Percentiles rank a stretch among this genome's conserved stretches.
Conservation (phyloP, 2,797 vertebrate genomes). For the Poeciliopsis presidionis region DNA sequence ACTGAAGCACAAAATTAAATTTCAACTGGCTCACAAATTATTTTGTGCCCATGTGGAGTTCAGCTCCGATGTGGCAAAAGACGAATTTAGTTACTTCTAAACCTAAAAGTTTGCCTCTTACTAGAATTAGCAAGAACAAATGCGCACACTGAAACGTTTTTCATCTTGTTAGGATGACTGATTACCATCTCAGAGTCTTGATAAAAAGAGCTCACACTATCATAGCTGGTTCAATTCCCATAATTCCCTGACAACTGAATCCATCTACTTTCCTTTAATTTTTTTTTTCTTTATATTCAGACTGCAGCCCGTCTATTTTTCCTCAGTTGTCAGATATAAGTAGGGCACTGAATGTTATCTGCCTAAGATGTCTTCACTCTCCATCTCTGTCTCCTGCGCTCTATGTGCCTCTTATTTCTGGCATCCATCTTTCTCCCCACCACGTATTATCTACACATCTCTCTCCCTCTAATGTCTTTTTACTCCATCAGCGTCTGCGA, state of each 20-base stretch:
- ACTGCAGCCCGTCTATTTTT: slow-evolving; percentile 25
- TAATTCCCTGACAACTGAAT: neutral
- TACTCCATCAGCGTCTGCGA: slow-evolving; percentile 61
- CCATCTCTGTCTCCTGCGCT: slow-evolving; percentile 48
- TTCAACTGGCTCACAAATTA: neutral
- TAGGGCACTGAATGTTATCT: slow-evolving; percentile 51
- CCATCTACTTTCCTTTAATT: neutral
- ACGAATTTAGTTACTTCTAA: neutral
- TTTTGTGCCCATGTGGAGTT: neutral
- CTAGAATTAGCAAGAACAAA: neutral
- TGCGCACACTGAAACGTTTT: neutral
- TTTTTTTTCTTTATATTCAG: slow-evolving; percentile 9
- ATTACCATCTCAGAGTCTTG: slow-evolving; percentile 10
- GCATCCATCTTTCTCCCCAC: slow-evolving; percentile 54
- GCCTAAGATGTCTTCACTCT: slow-evolving; percentile 46
- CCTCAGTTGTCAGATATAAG: slow-evolving; percentile 45
- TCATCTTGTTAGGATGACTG: neutral
- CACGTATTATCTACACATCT: slow-evolving; percentile 56
- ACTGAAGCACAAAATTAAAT: neutral
- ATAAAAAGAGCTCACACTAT: slow-evolving; percentile 3
- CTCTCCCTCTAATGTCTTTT: slow-evolving; percentile 58
- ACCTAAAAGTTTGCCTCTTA: neutral
- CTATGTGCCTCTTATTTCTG: slow-evolving; percentile 48
- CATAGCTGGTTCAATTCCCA: slow-evolving; percentile 9
- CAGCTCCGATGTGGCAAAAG: neutral